Evolutionary conservation across 2,113 vertebrate genomes (phyloP).

Genomic region (Galemys pyrenaicus): DNA sequence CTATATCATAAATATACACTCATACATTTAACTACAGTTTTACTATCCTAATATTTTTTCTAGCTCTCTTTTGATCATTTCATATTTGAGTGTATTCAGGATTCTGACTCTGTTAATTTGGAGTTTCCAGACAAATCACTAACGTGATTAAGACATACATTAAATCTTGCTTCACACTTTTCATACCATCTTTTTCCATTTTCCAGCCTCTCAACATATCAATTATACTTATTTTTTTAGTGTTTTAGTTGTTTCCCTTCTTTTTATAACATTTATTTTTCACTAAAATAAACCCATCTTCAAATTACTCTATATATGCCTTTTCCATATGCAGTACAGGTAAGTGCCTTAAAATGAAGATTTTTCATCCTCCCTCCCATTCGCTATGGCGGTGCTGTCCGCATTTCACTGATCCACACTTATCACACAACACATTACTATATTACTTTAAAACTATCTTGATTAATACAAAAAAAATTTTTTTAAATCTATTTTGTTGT

Average conservation of each 20-base stretch:
- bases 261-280: neutral
- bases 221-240: neutral
- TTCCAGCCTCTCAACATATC: neutral
- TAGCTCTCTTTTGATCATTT: neutral
- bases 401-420: neutral
- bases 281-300: neutral
- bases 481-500: neutral
- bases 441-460: neutral
- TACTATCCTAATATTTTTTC: neutral
- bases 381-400: neutral
- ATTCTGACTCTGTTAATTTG: neutral
- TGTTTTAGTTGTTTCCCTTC: neutral
- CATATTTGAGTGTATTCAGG: neutral
- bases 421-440: neutral
- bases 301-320: neutral
- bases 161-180: neutral
- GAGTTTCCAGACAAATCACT: neutral
- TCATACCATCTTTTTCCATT: neutral
- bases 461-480: neutral
- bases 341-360: neutral
- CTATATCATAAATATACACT: too few relatives aligned
- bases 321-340: neutral
- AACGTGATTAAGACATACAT: neutral
- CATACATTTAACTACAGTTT: too few relatives aligned
- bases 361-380: neutral